Evolutionary conservation across 2,113 vertebrate species (phyloP), one percentile per base, ranked within the genome.

Genomic region (Nannobrachium achirus): DNA sequence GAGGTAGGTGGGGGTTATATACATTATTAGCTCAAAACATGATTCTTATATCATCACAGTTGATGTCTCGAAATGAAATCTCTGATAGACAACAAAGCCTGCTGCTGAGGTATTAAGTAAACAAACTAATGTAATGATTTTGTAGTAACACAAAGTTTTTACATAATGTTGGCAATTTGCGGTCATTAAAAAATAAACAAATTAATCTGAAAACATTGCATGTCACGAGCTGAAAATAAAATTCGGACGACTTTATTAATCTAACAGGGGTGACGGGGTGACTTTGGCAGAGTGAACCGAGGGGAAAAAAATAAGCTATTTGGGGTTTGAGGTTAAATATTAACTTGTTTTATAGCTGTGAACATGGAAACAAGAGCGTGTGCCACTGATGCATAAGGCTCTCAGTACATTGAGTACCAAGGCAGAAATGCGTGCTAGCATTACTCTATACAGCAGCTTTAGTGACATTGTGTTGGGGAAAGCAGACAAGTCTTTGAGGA

Each of bases 301-400:
- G n/a, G n/a, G n/a, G n/a, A 46, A 33, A 78, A 48, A 74, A 78
- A 69, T 57, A 80, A 81, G 87, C 84, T 88, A 83, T 89, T 89
- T 89, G 76, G 79, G 79, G 76, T 84, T 84, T 67, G 25, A 33
- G 3, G 88, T 93, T 91, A 93, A 91, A 90, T 86, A 93, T 93
- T 92, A 93, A 92, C 92, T 76, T 65, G 72, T 72, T 86, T 92
- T 92, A 92, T 91, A 76, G 88, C 90, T 73, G 82, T 75, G 80
- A 82, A 87, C 86, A 70, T 79, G 72, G 86, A 81, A 79, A 87
- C 84, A 65, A 53, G 83, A 79, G 82, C 71, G 78, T 13, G n/a
- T 84, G 86, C 66, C 86, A 73, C 65, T 87, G 88, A 89, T 84
- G 88, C 86, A 81, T 86, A 78, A 86, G 82, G 62, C 79, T 73